These are phyloP conservation scores for Dioctria rufipes DNA, from an alignment of 2,888 invertebrate genomes.

Conservation along the genomic window DNA sequence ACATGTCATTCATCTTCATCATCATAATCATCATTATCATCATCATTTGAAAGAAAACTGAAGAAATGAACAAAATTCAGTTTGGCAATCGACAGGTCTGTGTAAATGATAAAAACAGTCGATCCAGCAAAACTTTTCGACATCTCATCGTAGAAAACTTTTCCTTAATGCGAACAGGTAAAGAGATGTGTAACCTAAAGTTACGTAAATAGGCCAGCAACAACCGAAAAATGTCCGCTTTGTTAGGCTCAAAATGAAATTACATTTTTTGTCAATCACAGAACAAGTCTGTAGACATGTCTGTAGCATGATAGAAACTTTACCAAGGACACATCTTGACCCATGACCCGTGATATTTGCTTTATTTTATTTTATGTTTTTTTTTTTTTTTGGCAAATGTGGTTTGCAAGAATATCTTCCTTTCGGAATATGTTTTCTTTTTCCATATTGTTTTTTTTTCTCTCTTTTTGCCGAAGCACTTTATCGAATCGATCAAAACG, in stretches of 20 bases:
- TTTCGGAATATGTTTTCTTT: no score
- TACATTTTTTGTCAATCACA: not conserved
- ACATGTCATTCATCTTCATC: no score
- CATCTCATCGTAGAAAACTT: no score
- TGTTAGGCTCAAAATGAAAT: not conserved
- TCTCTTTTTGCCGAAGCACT: not conserved
- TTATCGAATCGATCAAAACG: not conserved
- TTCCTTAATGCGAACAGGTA: not conserved
- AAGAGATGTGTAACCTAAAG: not conserved
- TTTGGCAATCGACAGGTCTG: no score
- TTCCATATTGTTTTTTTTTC: no score
- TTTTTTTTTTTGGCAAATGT: no score
- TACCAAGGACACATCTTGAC: not conserved
- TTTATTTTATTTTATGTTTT: not conserved
- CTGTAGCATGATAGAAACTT: not conserved
- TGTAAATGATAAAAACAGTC: no score
- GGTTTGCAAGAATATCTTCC: no score
- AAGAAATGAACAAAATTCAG: no score
- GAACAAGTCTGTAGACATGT: conserved; percentile 4
- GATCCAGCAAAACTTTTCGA: no score
- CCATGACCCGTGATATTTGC: not conserved
- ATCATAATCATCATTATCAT: no score
- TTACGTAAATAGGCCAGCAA: not conserved
- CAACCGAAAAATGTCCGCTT: not conserved
- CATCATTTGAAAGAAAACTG: no score